Percentiles rank a stretch among this genome's conserved stretches.
Evolutionary conservation across 1,140 invertebrate genomes (phyloP).

Genomic region (Temnothorax longispinosus): DNA sequence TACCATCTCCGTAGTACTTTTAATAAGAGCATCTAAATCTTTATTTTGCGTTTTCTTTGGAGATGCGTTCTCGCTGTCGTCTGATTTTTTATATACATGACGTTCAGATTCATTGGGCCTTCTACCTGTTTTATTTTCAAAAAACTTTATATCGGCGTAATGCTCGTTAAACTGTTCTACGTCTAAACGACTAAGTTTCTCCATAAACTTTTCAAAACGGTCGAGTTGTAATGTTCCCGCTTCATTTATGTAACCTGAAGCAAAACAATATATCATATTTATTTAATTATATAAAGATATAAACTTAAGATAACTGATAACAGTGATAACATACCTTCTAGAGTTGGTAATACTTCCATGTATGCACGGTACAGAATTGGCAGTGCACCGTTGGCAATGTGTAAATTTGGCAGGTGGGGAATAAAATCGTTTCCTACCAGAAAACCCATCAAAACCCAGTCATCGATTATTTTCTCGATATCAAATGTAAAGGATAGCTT

Average conservation of each 20-base stretch:
- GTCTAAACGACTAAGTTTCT: constrained; percentile 92
- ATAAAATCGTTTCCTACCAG: constrained; percentile 99
- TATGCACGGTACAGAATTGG: constrained; percentile 95
- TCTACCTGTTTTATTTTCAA: constrained; percentile 91
- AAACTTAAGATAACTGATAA: background rate
- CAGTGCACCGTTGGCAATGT: constrained; percentile 96
- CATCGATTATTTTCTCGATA: constrained; percentile 92
- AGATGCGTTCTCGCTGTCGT: constrained; percentile 59
- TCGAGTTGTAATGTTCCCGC: constrained; percentile 93
- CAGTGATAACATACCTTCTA: constrained; percentile 89
- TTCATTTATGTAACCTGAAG: constrained; percentile 96
- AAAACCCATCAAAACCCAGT: constrained; percentile 97
- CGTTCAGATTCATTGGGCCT: constrained; percentile 78
- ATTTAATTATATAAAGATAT: constrained; percentile 15
- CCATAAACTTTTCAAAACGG: constrained; percentile 95
- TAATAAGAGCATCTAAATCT: constrained; percentile 88
- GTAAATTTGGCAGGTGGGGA: constrained; percentile 96
- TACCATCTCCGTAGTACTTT: constrained; percentile 88
- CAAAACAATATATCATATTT: constrained; percentile 46
- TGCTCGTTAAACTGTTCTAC: constrained; percentile 94
- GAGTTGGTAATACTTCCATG: constrained; percentile 93
- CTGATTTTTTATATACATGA: constrained; percentile 68
- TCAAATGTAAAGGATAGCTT: constrained; percentile 83
- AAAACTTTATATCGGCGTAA: constrained; percentile 94
- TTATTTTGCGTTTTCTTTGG: constrained; percentile 78